Evolutionary conservation across 2,797 vertebrate species (phyloP).

Genomic region (Hippocampus kuda): DNA sequence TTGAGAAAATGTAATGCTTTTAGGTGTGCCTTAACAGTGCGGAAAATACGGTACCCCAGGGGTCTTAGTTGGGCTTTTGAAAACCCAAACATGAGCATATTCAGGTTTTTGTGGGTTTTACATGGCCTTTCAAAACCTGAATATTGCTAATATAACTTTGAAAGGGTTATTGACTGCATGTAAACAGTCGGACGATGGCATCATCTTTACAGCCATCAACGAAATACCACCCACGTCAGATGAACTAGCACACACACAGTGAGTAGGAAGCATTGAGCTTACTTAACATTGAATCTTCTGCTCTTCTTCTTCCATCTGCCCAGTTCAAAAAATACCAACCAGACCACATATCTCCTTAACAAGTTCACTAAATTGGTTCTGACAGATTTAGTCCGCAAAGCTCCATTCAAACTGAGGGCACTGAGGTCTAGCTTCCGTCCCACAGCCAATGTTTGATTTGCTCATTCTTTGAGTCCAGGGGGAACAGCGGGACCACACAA

Average conservation of each 20-base stretch:
- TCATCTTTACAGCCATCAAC: slow-evolving; percentile 21
- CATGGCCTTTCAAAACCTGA: too few relatives aligned
- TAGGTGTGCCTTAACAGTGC: too few relatives aligned
- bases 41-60: too few relatives aligned
- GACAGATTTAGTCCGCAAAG: slow-evolving; percentile 48
- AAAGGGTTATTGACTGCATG: too few relatives aligned
- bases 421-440: slow-evolving; percentile 45
- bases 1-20: too few relatives aligned
- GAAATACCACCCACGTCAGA: slow-evolving; percentile 21
- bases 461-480: slow-evolving; percentile 36
- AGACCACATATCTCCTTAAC: slow-evolving; percentile 22
- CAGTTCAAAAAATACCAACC: slow-evolving; percentile 14
- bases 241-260: slow-evolving; percentile 16
- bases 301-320: slow-evolving; percentile 16
- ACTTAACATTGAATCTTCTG: slow-evolving; percentile 19
- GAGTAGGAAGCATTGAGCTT: slow-evolving; percentile 22
- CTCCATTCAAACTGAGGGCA: slow-evolving; percentile 37
- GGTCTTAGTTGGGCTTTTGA: too few relatives aligned
- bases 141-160: too few relatives aligned
- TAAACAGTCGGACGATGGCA: slow-evolving; percentile 5
- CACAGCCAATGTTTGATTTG: slow-evolving; percentile 47
- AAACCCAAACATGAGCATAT: too few relatives aligned
- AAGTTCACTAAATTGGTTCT: slow-evolving; percentile 44
- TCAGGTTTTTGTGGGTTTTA: too few relatives aligned
- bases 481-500: slow-evolving; percentile 60